A percentile compares a stretch with the other conserved stretches of the same genome.
phyloP scores from a whole-genome alignment of 1,140 invertebrate genomes.

The Drosophila kurseongensis region DNA sequence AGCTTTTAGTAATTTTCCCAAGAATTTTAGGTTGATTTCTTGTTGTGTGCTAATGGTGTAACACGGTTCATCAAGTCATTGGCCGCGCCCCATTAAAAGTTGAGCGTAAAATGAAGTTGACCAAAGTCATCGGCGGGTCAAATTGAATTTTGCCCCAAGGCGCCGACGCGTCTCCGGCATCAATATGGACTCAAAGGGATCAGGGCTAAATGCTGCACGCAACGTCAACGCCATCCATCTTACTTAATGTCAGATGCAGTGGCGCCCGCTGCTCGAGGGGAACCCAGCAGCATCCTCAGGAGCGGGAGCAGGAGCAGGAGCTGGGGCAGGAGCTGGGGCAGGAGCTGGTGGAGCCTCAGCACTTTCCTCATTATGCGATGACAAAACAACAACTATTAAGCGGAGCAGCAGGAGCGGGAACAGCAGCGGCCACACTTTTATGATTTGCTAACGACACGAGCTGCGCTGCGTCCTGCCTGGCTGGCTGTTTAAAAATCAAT shows the following conservation, averaged over 20 bases:
- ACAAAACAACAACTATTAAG: constrained; percentile 76
- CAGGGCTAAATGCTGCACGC: constrained; percentile 78
- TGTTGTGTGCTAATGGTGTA: not conserved
- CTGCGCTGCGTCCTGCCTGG: constrained; percentile 31
- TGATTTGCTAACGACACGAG: constrained; percentile 79
- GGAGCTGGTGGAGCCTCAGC: constrained; percentile 27
- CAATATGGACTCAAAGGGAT: constrained; percentile 78
- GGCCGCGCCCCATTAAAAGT: constrained; percentile 64
- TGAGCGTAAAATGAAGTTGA: constrained; percentile 70
- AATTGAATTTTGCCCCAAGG: constrained; percentile 65
- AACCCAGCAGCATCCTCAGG: constrained; percentile 2
- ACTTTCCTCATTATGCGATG: constrained; percentile 75
- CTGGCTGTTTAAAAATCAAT: constrained; percentile 81
- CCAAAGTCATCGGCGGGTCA: constrained; percentile 52
- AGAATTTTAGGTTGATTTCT: not conserved
- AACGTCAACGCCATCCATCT: constrained; percentile 77
- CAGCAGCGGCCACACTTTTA: constrained; percentile 64
- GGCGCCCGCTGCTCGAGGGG: constrained; percentile 28
- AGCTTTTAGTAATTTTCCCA: not conserved
- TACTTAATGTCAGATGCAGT: constrained; percentile 79
- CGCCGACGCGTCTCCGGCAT: constrained; percentile 36
- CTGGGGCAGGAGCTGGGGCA: constrained; percentile 12
- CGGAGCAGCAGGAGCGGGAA: constrained; percentile 30
- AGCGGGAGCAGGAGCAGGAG: constrained; percentile 3
- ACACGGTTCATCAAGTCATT: constrained; percentile 64